These are phyloP conservation scores for Chionomys nivalis DNA, from an alignment of 2,113 vertebrate species.

Conservation along the genomic window DNA sequence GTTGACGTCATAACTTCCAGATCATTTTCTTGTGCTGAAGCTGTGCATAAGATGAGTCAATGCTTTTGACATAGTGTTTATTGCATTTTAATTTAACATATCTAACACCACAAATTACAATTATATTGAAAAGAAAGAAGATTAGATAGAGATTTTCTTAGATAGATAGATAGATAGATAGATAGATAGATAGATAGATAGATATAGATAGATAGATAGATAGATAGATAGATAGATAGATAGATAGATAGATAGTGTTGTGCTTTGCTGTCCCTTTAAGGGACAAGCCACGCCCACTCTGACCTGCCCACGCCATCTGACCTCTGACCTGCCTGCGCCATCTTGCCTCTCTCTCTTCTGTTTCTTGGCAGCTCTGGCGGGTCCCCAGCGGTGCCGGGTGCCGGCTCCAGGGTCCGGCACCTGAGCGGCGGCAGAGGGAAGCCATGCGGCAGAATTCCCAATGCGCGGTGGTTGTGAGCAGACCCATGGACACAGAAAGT, in stretches of 20 bases:
- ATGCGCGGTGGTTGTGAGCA: no score
- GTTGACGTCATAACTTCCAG: not conserved
- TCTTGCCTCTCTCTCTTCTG: no score
- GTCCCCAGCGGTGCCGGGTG: no score
- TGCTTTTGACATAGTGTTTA: not conserved
- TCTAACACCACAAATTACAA: not conserved
- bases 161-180: not conserved
- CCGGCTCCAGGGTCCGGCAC: no score
- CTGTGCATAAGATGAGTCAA: not conserved
- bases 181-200: not conserved
- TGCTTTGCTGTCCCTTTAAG: no score
- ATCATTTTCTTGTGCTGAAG: not conserved
- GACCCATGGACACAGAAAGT: no score
- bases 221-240: not conserved
- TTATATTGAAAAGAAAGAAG: not conserved
- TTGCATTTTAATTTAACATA: not conserved
- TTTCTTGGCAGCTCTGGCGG: no score
- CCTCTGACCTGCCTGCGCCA: no score
- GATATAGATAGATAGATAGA: not conserved
- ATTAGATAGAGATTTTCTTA: not conserved
- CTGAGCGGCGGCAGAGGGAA: no score
- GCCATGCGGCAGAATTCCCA: no score
- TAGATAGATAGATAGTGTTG: not conserved
- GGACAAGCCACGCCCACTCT: no score
- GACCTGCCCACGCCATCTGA: no score